Evolutionary conservation across 1,140 invertebrate species (phyloP).

Genomic region (Steinernema feltiae): DNA sequence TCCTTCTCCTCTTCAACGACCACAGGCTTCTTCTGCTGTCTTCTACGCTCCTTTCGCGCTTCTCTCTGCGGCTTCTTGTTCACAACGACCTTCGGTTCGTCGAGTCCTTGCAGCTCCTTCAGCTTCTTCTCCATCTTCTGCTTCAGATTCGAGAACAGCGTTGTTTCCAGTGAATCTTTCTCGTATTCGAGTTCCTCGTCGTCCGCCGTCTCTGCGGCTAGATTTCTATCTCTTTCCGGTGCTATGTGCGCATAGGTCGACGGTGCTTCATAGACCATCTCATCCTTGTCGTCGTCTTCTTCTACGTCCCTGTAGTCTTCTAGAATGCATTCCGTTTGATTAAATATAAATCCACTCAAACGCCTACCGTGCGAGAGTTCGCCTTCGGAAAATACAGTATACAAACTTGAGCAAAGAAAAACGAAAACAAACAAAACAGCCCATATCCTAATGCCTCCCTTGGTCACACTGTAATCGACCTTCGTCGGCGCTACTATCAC

Average conservation of each 20-base stretch:
- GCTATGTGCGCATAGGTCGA: slow-evolving; percentile 17
- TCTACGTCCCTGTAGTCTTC: slow-evolving; percentile 26
- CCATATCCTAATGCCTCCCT: slow-evolving; percentile 42
- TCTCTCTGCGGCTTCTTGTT: not conserved
- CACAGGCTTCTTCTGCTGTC: not conserved
- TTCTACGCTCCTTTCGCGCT: slow-evolving; percentile 17
- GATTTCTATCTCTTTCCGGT: slow-evolving; percentile 2
- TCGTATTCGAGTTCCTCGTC: slow-evolving; percentile 4
- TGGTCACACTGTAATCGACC: slow-evolving; percentile 44
- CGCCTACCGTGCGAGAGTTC: slow-evolving; percentile 24
- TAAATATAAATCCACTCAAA: no score
- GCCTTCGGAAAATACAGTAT: slow-evolving; percentile 50
- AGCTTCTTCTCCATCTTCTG: not conserved
- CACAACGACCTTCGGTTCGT: slow-evolving; percentile 4
- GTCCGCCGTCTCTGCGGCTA: slow-evolving; percentile 28
- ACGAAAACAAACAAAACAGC: slow-evolving; percentile 47
- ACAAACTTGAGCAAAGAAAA: slow-evolving; percentile 44
- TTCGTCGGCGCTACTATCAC: slow-evolving; percentile 44
- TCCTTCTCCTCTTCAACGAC: slow-evolving; percentile 20
- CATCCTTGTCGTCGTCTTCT: slow-evolving; percentile 28
- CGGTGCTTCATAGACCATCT: slow-evolving; percentile 29
- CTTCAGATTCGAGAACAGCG: not conserved
- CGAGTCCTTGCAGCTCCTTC: not conserved
- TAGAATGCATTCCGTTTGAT: no score
- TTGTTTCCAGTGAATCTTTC: not conserved